Percentiles rank a stretch among this genome's conserved stretches.
Conservation (phyloP, 2,888 invertebrate species). For the Nomada fucata region DNA sequence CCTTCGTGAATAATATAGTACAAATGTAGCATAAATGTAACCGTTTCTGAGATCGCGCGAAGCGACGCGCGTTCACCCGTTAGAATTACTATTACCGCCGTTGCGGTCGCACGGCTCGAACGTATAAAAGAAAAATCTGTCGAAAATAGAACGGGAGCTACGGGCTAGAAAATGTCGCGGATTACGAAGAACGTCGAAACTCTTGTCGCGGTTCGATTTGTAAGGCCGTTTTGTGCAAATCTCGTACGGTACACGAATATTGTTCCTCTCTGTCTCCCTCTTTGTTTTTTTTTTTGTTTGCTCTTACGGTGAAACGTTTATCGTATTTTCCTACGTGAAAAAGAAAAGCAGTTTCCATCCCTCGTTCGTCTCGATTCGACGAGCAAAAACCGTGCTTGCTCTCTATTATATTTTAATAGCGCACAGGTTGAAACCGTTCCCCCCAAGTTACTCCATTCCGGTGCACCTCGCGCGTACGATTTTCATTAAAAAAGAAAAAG, state of each 20-base stretch:
- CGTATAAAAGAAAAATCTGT: conserved; percentile 61
- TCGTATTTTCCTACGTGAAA: not conserved
- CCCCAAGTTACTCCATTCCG: not conserved
- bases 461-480: not conserved
- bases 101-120: conserved; percentile 42
- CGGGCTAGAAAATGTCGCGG: conserved; percentile 46
- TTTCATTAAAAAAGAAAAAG: not conserved
- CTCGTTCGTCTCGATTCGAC: not conserved
- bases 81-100: conserved; percentile 8
- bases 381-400: not conserved
- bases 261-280: not conserved
- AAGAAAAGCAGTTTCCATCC: not conserved
- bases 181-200: conserved; percentile 39
- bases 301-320: conserved; percentile 5
- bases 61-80: not conserved
- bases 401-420: not conserved
- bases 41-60: not conserved
- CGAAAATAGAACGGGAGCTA: conserved; percentile 59
- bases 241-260: conserved; percentile 32
- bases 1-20: conserved; percentile 11
- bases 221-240: conserved; percentile 55
- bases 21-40: not conserved
- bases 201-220: conserved; percentile 34
- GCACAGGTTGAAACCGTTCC: not conserved
- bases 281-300: not conserved